phyloP scores from a whole-genome alignment of 1,140 invertebrate species.

The Caerostris extrusa region DNA sequence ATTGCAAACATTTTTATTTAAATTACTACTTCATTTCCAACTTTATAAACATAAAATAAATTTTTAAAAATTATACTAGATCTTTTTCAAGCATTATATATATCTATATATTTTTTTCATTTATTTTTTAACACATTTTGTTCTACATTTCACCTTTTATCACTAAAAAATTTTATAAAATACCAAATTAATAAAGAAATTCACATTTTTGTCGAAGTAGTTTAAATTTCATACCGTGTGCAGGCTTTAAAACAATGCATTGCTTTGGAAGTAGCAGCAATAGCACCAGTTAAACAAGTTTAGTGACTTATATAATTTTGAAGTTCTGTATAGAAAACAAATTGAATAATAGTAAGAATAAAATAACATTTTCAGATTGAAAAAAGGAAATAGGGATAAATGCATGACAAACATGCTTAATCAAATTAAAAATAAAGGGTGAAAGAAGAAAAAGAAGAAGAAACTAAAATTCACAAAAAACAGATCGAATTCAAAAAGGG shows the following conservation, averaged over 20 bases:
- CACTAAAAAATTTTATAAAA: neutral
- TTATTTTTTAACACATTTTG: no score
- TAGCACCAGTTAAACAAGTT: neutral
- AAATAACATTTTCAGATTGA: neutral
- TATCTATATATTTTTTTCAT: no score
- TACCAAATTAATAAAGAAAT: no score
- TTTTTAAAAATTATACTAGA: no score
- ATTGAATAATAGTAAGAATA: neutral
- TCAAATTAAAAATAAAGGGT: neutral
- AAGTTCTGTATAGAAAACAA: neutral
- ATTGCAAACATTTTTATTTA: no score
- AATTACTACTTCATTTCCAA: no score
- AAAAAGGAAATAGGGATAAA: neutral
- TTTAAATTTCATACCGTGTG: conserved; percentile 23
- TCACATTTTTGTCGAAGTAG: no score
- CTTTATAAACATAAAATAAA: no score
- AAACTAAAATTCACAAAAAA: neutral
- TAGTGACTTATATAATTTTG: neutral
- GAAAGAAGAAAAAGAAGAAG: neutral
- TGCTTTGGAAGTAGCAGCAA: conserved; percentile 11
- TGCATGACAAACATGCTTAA: neutral
- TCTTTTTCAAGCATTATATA: no score
- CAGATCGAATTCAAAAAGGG: neutral
- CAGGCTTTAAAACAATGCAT: neutral
- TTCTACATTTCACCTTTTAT: no score